Percentiles rank a stretch among this genome's conserved stretches.
These are phyloP conservation scores for Oxyscelio sp. DNA, from an alignment of 2,888 invertebrate species.

Conservation along the genomic window DNA sequence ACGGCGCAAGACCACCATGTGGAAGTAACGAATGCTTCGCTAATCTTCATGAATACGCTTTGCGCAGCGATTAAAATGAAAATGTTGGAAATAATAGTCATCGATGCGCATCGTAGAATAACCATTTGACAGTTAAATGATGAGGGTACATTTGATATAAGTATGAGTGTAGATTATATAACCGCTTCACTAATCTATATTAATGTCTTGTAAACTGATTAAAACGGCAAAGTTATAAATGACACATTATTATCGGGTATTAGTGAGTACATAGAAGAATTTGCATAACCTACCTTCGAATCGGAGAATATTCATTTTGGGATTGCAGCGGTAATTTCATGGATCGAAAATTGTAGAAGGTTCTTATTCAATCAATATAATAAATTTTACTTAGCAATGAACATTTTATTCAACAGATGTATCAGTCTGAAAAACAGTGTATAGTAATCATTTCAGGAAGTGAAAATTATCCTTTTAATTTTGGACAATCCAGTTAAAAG, in stretches of 20 bases:
- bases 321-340: constrained; percentile 34
- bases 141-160: constrained; percentile 3
- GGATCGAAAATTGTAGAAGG: constrained; percentile 24
- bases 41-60: constrained; percentile 37
- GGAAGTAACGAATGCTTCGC: constrained; percentile 31
- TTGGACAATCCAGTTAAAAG: too few species aligned
- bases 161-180: constrained; percentile 19
- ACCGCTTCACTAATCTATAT: constrained; percentile 43
- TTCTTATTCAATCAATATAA: constrained; percentile 5
- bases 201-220: constrained; percentile 67
- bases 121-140: constrained; percentile 17
- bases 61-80: constrained; percentile 31
- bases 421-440: too few species aligned
- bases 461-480: too few species aligned
- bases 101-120: constrained; percentile 8
- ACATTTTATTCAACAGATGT: too few species aligned
- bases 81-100: constrained; percentile 33
- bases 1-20: constrained; percentile 4
- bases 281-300: constrained; percentile 59
- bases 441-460: too few species aligned
- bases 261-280: constrained; percentile 57
- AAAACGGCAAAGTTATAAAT: constrained; percentile 57
- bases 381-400: too few species aligned
- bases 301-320: constrained; percentile 54
- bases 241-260: constrained; percentile 52